Conservation (phyloP, 2,888 invertebrate species). For the Orchestes rusci region DNA sequence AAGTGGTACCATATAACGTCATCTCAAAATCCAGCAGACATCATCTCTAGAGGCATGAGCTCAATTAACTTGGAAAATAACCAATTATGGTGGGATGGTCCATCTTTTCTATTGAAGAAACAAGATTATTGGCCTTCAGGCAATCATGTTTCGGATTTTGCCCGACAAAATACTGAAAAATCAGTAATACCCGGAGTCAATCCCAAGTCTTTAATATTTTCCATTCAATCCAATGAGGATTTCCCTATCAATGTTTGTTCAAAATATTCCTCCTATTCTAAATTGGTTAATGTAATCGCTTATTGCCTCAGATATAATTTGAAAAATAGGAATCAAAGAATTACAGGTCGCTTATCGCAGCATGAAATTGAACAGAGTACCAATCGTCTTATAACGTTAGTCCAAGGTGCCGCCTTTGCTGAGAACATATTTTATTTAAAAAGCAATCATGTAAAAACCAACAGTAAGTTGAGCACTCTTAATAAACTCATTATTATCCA, state of each 20-base stretch:
- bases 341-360: background rate
- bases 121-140: slow-evolving; percentile 2
- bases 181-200: background rate
- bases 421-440: background rate
- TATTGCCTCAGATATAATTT: background rate
- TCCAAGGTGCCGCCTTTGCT: background rate
- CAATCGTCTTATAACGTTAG: background rate
- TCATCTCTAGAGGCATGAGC: slow-evolving; percentile 11
- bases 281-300: background rate
- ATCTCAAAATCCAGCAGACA: slow-evolving; percentile 1
- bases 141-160: background rate
- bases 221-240: background rate
- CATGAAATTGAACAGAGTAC: background rate
- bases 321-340: background rate
- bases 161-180: background rate
- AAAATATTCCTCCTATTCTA: background rate
- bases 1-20: background rate
- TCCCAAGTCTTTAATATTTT: background rate
- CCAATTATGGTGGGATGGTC: slow-evolving; percentile 15
- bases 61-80: slow-evolving; percentile 5
- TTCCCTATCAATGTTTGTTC: background rate
- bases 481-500: background rate
- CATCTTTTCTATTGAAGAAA: slow-evolving; percentile 1
- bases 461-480: slow-evolving; percentile 1
- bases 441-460: no score